Evolutionary conservation across 2,797 vertebrate genomes (phyloP), one percentile per base, ranked within the genome.

Genomic region (Gymnopithys bicolor): DNA sequence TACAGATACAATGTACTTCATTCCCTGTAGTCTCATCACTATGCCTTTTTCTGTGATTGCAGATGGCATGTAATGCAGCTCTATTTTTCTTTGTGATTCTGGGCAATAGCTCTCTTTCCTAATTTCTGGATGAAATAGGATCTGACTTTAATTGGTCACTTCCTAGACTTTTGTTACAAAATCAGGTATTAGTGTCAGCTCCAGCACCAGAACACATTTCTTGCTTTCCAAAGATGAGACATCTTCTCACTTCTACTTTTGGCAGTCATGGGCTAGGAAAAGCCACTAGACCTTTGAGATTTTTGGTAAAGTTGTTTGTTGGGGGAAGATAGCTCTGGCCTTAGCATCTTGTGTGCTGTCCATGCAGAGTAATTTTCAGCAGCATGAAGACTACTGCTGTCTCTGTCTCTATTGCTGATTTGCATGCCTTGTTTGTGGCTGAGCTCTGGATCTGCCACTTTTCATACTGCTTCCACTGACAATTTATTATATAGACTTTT

Each of bases 401-500:
- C 22, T 84, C 11, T 83, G 3, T 59, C 41, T 75, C 67, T 62
- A 1, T 53, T 67, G 39, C n/a, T 59, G 25, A 75, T 95, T 91
- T 93, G 33, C 41, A 68, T 70, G 60, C 28, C 32, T 70, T 85
- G 8, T 32, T 90, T 51, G 32, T 18, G 48, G 37, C 49, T 85
- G 53, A 89, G 24, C 53, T 84, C 60, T 75, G 8, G 33, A 15
- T 59, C 51, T 71, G 22, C 49, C 37, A 43, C 60, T 85, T 91
- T 73, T 56, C 23, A 30, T 58, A 35, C 41, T 83, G n/a, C 18
- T 67, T 91, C 13, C n/a, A 35, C 52, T 94, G 64, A 68, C 49
- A 81, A 19, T 32, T 84, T 75, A 63, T 81, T 84, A 56, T 59
- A 58, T 6, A 77, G 53, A 39, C 49, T 91, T 84, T 76, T 83